Evolutionary conservation across 2,113 vertebrate genomes (phyloP), one percentile per base, ranked within the genome.

Genomic region (Upupa epops): DNA sequence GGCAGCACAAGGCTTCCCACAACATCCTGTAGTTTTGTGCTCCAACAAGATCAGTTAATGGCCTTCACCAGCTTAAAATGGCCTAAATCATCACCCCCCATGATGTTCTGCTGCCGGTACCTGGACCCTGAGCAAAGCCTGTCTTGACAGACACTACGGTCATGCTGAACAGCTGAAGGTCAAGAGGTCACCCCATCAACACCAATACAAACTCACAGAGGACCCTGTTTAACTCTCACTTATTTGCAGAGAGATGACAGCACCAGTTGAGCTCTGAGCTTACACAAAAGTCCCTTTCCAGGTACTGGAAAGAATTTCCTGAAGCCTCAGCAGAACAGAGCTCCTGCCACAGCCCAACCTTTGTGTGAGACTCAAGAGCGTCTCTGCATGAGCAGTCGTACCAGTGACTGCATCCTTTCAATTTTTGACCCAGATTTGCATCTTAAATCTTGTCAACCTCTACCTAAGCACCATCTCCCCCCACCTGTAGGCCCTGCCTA

Each of bases 401-500:
- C 92, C 92, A 76, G 48, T 83, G 94, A 94, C 93, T 25, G 1
- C 9, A 36, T 42, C 89, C 88, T 96, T 95, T 93, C 95, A 93
- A 81, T 93, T 79, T 66, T 92, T 93, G 74, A 91, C 93, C 87
- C 85, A 42, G 83, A 96, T 96, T 96, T 96, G 93, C 95, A 96
- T 96, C 92, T 94, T 93, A 94, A 96, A 95, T 92, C 93, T 77
- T 20, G 36, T 82, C 89, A 86, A 13, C 45, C 61, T 75, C 80
- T 73, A 90, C 76, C 88, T 87, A 34, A 55, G 71, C 11, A 29
- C 0, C 2, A 42, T 42, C 13, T 22, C 12, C 61, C 66, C 72
- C 66, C 17, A 21, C 8, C 36, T 51, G 54, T 14, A 69, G 88
- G 72, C 88, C 79, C 85, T 48, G 34, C 72, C 77, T 45, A 14